These are phyloP conservation scores for Penaeus monodon DNA, from an alignment of 2,888 invertebrate species.

Conservation along the genomic window DNA sequence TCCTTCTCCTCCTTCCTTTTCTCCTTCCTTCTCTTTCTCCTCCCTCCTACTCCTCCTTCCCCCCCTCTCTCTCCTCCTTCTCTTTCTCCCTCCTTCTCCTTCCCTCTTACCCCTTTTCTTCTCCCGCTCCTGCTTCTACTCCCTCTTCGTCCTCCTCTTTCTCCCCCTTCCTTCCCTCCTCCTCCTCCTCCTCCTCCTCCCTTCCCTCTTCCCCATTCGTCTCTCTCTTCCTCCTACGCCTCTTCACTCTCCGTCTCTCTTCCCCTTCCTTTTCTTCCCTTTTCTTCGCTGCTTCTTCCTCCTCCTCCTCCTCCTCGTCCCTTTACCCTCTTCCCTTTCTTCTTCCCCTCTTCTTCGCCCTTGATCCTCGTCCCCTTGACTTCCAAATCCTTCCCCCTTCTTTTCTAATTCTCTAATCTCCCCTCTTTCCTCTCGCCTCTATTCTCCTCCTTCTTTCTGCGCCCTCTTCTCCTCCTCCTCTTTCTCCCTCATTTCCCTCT, in stretches of 20 bases:
- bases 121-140: no score
- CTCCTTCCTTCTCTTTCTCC: no score
- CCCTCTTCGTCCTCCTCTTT: not conserved
- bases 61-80: accelerated
- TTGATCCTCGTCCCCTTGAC: not conserved
- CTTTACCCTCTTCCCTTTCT: not conserved
- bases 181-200: not conserved
- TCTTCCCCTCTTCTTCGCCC: not conserved
- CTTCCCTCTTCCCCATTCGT: not conserved
- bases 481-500: no score
- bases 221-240: not conserved
- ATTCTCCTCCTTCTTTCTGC: no score
- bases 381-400: not conserved
- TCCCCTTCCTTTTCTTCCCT: not conserved
- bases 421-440: no score
- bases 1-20: no score
- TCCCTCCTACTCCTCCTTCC: no score
- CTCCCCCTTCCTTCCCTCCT: not conserved
- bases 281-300: not conserved
- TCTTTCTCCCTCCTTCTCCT: accelerated
- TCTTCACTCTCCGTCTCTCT: not conserved
- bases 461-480: no score
- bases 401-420: not conserved
- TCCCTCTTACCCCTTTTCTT: no score
- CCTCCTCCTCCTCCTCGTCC: not conserved